These are phyloP conservation scores for Euzophera pinguis DNA, from an alignment of 2,888 invertebrate species.

Conservation along the genomic window DNA sequence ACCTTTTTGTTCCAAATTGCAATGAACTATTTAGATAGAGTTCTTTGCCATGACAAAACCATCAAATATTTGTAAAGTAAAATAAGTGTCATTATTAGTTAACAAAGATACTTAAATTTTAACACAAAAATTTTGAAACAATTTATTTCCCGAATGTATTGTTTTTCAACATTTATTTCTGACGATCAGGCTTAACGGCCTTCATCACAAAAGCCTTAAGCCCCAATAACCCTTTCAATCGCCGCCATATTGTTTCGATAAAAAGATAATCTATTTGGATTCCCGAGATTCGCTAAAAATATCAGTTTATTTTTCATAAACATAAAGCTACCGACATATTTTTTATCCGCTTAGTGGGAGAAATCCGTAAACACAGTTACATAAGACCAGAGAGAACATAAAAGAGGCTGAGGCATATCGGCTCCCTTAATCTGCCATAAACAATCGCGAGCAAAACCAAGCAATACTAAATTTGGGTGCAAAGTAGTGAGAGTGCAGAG, in stretches of 20 bases:
- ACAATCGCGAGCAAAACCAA: constrained; percentile 59
- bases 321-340: constrained; percentile 45
- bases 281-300: constrained; percentile 28
- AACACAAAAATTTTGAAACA: too few relatives aligned
- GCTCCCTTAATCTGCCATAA: constrained; percentile 58
- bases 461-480: constrained; percentile 49
- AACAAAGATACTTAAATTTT: too few relatives aligned
- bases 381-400: constrained; percentile 42
- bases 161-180: not conserved
- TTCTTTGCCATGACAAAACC: too few relatives aligned
- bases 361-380: constrained; percentile 49
- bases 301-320: constrained; percentile 43
- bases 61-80: too few relatives aligned
- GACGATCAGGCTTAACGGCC: not conserved
- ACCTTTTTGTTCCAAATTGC: too few relatives aligned
- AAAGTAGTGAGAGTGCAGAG: too few relatives aligned
- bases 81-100: too few relatives aligned
- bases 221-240: not conserved
- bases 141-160: not conserved
- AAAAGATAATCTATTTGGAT: constrained; percentile 36
- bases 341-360: constrained; percentile 50
- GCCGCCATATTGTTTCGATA: constrained; percentile 31
- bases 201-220: constrained; percentile 1
- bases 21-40: too few relatives aligned
- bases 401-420: constrained; percentile 46